Percentiles rank a stretch among this genome's conserved stretches.
Conservation (phyloP, 37 sponge, comb jelly and placozoan genomes). For the Hormiphora californensis region DNA sequence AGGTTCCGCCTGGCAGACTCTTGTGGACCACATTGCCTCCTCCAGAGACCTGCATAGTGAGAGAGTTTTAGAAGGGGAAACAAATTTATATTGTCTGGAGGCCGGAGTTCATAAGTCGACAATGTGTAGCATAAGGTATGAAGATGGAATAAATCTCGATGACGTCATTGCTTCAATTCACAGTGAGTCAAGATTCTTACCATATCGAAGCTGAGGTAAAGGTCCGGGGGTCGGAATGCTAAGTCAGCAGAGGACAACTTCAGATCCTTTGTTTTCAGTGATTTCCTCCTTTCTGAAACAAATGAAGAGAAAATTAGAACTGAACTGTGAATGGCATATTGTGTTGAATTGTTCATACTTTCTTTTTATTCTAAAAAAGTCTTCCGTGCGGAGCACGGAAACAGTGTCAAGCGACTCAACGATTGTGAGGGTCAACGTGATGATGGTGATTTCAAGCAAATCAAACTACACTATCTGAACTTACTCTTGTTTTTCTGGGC, state of each 20-base stretch:
- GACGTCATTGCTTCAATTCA: not conserved
- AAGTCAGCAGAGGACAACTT: slow-evolving; percentile 40
- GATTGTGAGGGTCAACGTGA: not conserved
- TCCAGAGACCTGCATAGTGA: not conserved
- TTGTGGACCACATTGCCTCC: not conserved
- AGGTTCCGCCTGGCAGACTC: not conserved
- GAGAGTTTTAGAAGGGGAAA: not conserved
- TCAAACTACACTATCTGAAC: not conserved
- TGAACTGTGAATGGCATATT: not conserved
- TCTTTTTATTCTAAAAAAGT: not conserved
- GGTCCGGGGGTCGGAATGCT: slow-evolving; percentile 4
- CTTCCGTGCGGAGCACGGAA: too few species aligned
- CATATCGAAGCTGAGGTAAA: not conserved
- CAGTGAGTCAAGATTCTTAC: too few species aligned
- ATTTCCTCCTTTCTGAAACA: slow-evolving; percentile 18
- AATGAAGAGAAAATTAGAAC: not conserved
- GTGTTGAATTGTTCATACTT: not conserved
- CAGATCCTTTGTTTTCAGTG: slow-evolving; percentile 44
- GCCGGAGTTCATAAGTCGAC: too few species aligned
- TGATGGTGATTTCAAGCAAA: not conserved
- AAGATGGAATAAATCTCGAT: not conserved
- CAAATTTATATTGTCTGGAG: too few species aligned
- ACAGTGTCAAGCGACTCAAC: too few species aligned
- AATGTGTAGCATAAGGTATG: too few species aligned
- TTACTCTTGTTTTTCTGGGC: slow-evolving; percentile 13